Evolutionary conservation across 2,888 invertebrate genomes (phyloP).

Genomic region (Iphiclides podalirius): DNA sequence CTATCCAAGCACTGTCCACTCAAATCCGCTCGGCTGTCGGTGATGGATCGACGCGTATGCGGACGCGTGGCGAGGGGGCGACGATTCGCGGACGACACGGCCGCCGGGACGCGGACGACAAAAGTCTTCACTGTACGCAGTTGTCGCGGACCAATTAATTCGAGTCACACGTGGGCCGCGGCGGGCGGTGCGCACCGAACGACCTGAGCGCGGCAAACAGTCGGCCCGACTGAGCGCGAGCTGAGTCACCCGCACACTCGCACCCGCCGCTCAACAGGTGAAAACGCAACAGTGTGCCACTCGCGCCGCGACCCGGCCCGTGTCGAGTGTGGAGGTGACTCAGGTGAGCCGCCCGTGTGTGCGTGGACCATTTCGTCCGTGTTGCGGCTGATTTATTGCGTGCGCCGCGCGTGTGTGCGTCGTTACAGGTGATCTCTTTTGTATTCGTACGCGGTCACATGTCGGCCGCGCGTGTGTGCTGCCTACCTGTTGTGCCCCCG

Average conservation of each 20-base stretch:
- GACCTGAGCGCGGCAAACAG: conserved; percentile 61
- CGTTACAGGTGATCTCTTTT: conserved; percentile 59
- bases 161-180: conserved; percentile 54
- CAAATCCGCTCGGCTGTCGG: conserved; percentile 37
- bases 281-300: conserved; percentile 71
- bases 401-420: conserved; percentile 38
- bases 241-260: conserved; percentile 58
- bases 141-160: conserved; percentile 56
- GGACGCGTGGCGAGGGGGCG: too few species aligned
- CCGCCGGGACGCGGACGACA: too few species aligned
- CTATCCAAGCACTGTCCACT: conserved; percentile 59
- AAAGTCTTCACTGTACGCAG: conserved; percentile 61
- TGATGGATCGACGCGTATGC: conserved; percentile 31
- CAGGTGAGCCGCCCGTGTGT: conserved; percentile 53
- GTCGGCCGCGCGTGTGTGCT: conserved; percentile 61
- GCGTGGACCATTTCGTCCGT: conserved; percentile 72
- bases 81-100: too few species aligned
- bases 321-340: conserved; percentile 71
- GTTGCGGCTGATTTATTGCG: conserved; percentile 67
- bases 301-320: conserved; percentile 59
- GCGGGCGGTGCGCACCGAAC: background rate
- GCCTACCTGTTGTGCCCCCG: conserved; percentile 72
- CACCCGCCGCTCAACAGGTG: conserved; percentile 72
- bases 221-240: conserved; percentile 65
- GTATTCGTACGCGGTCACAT: conserved; percentile 63